A percentile compares a stretch with the other conserved stretches of the same genome.
Evolutionary conservation across 2,888 invertebrate species (phyloP).

Genomic region (Drosophila rubida): DNA sequence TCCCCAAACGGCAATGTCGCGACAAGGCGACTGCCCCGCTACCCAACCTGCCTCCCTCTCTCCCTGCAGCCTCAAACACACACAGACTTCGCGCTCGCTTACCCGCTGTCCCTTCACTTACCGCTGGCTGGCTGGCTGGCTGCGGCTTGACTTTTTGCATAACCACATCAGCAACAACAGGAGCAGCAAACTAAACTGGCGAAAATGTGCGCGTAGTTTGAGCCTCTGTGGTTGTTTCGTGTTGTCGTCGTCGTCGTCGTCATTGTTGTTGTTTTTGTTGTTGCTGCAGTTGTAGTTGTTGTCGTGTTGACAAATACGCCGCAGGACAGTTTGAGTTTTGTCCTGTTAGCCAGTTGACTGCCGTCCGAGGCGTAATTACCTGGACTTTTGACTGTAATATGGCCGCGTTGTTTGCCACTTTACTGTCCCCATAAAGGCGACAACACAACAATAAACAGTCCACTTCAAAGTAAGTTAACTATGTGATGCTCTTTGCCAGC

Average conservation of each 20-base stretch:
- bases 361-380: slow-evolving; percentile 73
- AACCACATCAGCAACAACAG: slow-evolving; percentile 54
- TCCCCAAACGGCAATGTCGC: slow-evolving; percentile 78
- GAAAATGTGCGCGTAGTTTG: slow-evolving; percentile 73
- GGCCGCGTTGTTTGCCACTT: slow-evolving; percentile 72
- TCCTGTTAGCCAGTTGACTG: slow-evolving; percentile 51
- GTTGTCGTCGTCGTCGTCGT: slow-evolving; percentile 18
- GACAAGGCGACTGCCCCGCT: slow-evolving; percentile 40
- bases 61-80: background rate
- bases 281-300: slow-evolving; percentile 24
- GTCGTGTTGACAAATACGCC: slow-evolving; percentile 71
- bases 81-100: background rate
- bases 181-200: slow-evolving; percentile 51
- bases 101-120: background rate
- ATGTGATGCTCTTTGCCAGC: slow-evolving; percentile 36
- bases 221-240: slow-evolving; percentile 45
- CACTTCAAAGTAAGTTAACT: slow-evolving; percentile 36
- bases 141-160: slow-evolving; percentile 61
- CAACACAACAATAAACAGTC: slow-evolving; percentile 11
- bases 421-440: slow-evolving; percentile 38
- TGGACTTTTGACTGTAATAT: slow-evolving; percentile 69
- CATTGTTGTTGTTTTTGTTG: slow-evolving; percentile 21
- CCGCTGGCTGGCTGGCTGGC: slow-evolving; percentile 15
- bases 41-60: slow-evolving; percentile 1
- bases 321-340: slow-evolving; percentile 61